Evolutionary conservation across 2,113 vertebrate genomes (phyloP), one percentile per base, ranked within the genome.

Genomic region (Apeltes quadracus): DNA sequence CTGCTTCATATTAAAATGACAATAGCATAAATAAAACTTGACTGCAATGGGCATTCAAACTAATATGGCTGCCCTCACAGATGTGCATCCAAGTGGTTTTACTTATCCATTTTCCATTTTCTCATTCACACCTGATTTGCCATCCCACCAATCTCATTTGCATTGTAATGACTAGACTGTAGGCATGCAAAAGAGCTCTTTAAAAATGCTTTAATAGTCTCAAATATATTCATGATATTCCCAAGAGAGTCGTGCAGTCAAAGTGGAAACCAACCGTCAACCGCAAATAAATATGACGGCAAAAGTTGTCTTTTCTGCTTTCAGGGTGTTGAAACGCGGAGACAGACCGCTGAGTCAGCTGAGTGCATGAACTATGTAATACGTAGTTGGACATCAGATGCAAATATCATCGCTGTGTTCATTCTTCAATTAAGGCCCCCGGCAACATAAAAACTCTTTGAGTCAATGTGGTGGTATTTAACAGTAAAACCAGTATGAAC

Each of bases 181-280:
- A 84, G 77, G 88, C 85, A 83, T 89, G 84, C 82, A 84, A 88
- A 92, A 81, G 82, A 88, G 87, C 87, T 84, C 79, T 88, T 88
- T 81, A 85, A 89, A 90, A 92, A 84, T 71, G 85, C 56, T 85
- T 92, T 92, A 92, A 92, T 89, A 85, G 86, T 39, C 72, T 80
- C 75, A 88, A 89, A 90, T 91, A 86, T 92, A 93, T 93, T 92
- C 92, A 92, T 91, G 91, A 85, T 78, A 91, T 92, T 92, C 90
- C 84, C 2, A 2, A 58, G 76, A 86, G 87, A 87, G 69, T 85
- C 22, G 44, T 46, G 58, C 72, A 61, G 86, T 88, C 87, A 80
- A 74, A 81, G 79, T 66, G 78, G 53, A 57, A 87, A 79, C 59
- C 46, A 61, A 51, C 34, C 48, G 69, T 72, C 50, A n/a, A 67